Evolutionary conservation across 2,113 vertebrate genomes (phyloP).

Genomic region (Bos taurus): DNA sequence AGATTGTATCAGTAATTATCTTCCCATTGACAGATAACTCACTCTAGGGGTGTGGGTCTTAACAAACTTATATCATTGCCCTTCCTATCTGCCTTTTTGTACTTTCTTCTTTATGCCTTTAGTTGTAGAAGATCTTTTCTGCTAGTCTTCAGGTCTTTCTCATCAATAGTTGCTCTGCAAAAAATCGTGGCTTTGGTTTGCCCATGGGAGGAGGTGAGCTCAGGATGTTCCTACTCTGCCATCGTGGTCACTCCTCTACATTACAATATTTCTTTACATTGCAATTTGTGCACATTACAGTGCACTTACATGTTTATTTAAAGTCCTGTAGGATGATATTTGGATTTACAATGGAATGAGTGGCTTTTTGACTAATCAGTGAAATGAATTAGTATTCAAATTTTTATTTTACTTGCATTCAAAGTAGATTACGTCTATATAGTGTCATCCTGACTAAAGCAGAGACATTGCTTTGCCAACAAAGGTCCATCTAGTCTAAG

Average conservation of each 20-base stretch:
- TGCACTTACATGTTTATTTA: neutral
- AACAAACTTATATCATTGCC: neutral
- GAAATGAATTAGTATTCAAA: neutral
- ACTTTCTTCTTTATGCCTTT: neutral
- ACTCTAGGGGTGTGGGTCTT: neutral
- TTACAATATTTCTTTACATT: neutral
- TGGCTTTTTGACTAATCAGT: neutral
- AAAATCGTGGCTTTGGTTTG: neutral
- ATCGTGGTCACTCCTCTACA: neutral
- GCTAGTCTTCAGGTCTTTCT: neutral
- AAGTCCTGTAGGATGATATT: neutral
- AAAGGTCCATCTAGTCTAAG: neutral
- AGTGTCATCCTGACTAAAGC: neutral
- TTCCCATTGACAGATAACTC: neutral
- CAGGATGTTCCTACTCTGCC: neutral
- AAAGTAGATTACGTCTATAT: neutral
- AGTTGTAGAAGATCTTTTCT: neutral
- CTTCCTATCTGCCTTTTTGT: neutral
- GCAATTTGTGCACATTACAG: neutral
- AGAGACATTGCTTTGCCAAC: neutral
- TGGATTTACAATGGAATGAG: neutral
- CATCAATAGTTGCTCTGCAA: neutral
- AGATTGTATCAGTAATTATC: neutral
- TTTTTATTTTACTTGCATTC: neutral
- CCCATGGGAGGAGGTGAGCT: neutral